Evolutionary conservation across 1,140 invertebrate genomes (phyloP), one percentile per base, ranked within the genome.

Genomic region (Condylostylus longicornis): DNA sequence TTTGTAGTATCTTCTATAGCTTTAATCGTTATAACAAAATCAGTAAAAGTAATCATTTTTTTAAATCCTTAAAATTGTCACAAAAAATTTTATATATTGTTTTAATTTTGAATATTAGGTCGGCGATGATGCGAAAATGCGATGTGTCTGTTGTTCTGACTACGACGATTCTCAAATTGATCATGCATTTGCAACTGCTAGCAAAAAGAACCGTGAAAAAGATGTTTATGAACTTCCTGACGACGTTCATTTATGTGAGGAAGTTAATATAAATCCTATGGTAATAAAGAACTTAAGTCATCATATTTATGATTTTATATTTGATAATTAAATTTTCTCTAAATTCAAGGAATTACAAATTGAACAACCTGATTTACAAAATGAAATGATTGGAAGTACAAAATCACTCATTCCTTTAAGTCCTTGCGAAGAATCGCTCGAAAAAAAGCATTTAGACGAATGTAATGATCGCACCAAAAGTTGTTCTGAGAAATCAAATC

Each of bases 41-140:
- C 52, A 4, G 61, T 63, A 0, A 62, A 62, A 52, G 61, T 60
- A n/a, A 30, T 40, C 14, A 6, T n/a, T n/a, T n/a, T n/a, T n/a
- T n/a, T n/a, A n/a, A n/a, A n/a, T n/a, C n/a, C n/a, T n/a, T n/a
- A n/a, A n/a, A n/a, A n/a, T n/a, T n/a, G n/a, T n/a, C n/a, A n/a
- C n/a, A n/a, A n/a, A n/a, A n/a, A n/a, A n/a, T n/a, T n/a, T n/a
- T n/a, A n/a, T n/a, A n/a, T n/a, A n/a, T n/a, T n/a, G 6, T 7
- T 23, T 23, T 23, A 23, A 6, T 21, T 77, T 78, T 37, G 78
- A 82, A 17, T 32, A 21, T 14, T n/a, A 49, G 54, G 54, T 58
- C 17, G 82, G 82, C 14, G 82, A 88, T 59, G 83, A 88, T 57
- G 80, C 82, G 8, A 85, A 82, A 58, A 87, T 87, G 80, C 69